Percentiles rank a stretch among this genome's conserved stretches.
These are phyloP conservation scores for Ormyrus thymus DNA, from an alignment of 2,888 invertebrate species.

Conservation along the genomic window DNA sequence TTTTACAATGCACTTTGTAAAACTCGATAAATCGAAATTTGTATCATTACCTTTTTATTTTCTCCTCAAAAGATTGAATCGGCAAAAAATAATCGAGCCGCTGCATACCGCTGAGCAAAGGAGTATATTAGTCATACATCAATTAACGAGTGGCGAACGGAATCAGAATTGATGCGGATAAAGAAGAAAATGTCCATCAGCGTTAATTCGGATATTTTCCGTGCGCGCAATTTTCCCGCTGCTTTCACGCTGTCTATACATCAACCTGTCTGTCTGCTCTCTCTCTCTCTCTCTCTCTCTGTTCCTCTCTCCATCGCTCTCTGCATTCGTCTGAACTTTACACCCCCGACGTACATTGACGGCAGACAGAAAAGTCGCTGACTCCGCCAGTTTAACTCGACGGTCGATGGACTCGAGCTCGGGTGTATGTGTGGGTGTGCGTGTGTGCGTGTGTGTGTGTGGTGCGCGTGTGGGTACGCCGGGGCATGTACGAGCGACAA, in stretches of 20 bases:
- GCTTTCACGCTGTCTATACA: not conserved
- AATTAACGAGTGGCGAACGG: too few relatives aligned
- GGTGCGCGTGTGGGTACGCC: not conserved
- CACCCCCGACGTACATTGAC: slow-evolving; percentile 13
- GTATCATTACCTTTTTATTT: too few relatives aligned
- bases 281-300: not conserved
- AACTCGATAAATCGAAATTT: too few relatives aligned
- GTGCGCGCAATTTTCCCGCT: not conserved
- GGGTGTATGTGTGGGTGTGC: not conserved
- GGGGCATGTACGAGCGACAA: not conserved
- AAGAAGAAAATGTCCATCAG: too few relatives aligned
- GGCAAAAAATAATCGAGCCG: too few relatives aligned
- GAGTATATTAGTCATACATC: too few relatives aligned
- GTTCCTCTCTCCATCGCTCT: not conserved
- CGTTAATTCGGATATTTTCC: too few relatives aligned
- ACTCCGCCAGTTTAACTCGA: slow-evolving; percentile 52
- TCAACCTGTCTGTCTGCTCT: not conserved
- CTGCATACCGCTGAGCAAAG: too few relatives aligned
- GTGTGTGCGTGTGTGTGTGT: not conserved
- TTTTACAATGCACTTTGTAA: too few relatives aligned
- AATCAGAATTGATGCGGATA: too few relatives aligned
- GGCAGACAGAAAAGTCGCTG: slow-evolving; percentile 50
- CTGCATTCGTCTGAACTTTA: not conserved
- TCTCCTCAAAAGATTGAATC: too few relatives aligned
- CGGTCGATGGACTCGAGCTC: slow-evolving; percentile 44